Evolutionary conservation across 2,888 invertebrate species (phyloP).

Genomic region (Drosophila neutralis): DNA sequence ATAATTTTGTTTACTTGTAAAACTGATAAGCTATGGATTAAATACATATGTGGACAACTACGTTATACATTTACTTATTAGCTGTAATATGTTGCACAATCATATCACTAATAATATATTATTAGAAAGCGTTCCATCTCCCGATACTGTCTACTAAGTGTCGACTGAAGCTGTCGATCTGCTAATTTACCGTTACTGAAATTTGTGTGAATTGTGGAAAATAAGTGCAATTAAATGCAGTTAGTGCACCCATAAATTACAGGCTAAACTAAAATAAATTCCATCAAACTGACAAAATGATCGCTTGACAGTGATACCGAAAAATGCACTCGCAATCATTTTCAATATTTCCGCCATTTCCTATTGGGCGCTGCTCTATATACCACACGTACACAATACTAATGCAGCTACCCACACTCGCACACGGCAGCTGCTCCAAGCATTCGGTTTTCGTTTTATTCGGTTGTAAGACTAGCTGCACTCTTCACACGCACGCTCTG

Average conservation of each 20-base stretch:
- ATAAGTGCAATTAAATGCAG: slow-evolving; percentile 66
- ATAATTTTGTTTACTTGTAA: neutral
- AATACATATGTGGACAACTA: neutral
- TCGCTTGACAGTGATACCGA: slow-evolving; percentile 53
- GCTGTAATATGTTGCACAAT: neutral
- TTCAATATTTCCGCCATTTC: slow-evolving; percentile 75
- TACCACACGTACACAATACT: slow-evolving; percentile 39
- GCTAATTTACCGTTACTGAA: slow-evolving; percentile 51
- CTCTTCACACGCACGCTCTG: slow-evolving; percentile 49
- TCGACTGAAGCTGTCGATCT: slow-evolving; percentile 51
- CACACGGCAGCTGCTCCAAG: slow-evolving; percentile 45
- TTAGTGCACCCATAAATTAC: slow-evolving; percentile 52
- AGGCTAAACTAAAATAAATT: slow-evolving; percentile 50
- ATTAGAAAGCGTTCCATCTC: neutral
- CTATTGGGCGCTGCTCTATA: slow-evolving; percentile 68
- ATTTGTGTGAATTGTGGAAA: slow-evolving; percentile 54
- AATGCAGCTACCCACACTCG: slow-evolving; percentile 20
- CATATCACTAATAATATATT: slow-evolving; percentile 6
- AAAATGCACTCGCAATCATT: slow-evolving; percentile 52
- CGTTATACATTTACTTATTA: neutral
- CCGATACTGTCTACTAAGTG: slow-evolving; percentile 8
- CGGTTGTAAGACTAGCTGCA: slow-evolving; percentile 36
- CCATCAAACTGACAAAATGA: slow-evolving; percentile 43
- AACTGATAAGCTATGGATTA: neutral
- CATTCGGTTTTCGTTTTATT: slow-evolving; percentile 24